phyloP scores from a whole-genome alignment of 2,888 invertebrate genomes.

The Willowsia nigromaculata region DNA sequence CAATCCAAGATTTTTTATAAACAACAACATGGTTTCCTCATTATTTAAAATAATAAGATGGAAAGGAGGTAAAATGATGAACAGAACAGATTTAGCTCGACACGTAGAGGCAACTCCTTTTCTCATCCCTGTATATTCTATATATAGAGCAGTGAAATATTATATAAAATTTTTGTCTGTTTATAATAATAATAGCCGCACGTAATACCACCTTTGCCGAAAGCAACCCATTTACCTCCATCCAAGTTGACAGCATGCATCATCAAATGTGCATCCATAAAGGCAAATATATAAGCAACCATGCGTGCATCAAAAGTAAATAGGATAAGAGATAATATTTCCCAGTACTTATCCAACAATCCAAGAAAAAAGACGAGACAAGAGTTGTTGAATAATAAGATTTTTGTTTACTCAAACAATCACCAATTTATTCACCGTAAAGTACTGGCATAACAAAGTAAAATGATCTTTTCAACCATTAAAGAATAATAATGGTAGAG shows the following conservation, averaged over 20 bases:
- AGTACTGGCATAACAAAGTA: constrained; percentile 13
- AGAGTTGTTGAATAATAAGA: constrained; percentile 57
- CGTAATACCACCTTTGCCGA: constrained; percentile 36
- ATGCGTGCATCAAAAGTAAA: neutral
- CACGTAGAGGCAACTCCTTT: constrained; percentile 25
- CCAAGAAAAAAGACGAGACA: neutral
- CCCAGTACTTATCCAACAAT: neutral
- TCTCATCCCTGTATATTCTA: neutral
- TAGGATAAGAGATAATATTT: neutral
- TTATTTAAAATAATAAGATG: constrained; percentile 31
- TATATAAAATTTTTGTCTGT: neutral
- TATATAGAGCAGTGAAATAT: neutral
- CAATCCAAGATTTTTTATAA: neutral
- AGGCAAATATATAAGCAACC: neutral
- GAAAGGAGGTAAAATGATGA: constrained; percentile 42
- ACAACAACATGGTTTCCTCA: neutral
- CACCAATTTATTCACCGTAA: constrained; percentile 54
- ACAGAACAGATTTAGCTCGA: constrained; percentile 28
- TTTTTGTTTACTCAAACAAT: constrained; percentile 63
- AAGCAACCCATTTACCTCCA: constrained; percentile 66
- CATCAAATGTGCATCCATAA: neutral
- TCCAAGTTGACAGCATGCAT: constrained; percentile 57
- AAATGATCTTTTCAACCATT: constrained; percentile 42
- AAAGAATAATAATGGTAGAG: constrained; percentile 8
- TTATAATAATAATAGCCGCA: neutral